Base-by-base conservation (phyloP, 2,888 invertebrate species). In the Cristatella mucedo region DNA sequence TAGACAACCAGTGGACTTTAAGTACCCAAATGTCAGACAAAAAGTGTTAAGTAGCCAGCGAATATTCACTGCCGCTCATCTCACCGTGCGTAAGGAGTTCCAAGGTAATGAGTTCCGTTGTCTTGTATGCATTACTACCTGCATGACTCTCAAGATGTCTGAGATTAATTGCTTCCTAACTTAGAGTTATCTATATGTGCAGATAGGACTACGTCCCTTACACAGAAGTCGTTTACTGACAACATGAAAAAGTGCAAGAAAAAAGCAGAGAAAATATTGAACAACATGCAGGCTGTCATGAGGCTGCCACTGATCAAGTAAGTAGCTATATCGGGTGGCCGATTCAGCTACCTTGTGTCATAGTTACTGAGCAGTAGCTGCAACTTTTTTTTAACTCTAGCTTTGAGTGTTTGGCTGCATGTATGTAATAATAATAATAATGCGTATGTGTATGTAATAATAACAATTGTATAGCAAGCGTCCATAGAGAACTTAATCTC, bases 281-380 rank as follows among this genome's bases (percentile, higher is more conserved):
- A 69, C 40, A 76, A 77, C 40, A 83, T 89, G 78, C 76, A 81
- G 53, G 83, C 85, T 2, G 78, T 77, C 1, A 71, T 86, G 52
- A 83, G 82, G 21, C 79, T 80, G 55, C 72, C 74, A 33, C 61
- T 80, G 20, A 64, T 78, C 33, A 72, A 73, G 67, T 73, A 55
- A 49, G 55, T 37, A 9, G 7, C 20, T 21, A 15, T 21, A 2
- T 31, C 9, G 7, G 21, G 13, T 30, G 32, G 33, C 21, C 11
- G 4, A 21, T 38, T 29, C n/a, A 9, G n/a, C n/a, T n/a, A n/a
- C n/a, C n/a, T n/a, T n/a, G n/a, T n/a, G n/a, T n/a, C n/a, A n/a
- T n/a, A n/a, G n/a, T n/a, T n/a, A n/a, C n/a, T n/a, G n/a, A n/a
- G n/a, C n/a, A n/a, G n/a, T n/a, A n/a, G n/a, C n/a, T n/a, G n/a